These are phyloP conservation scores for Drosophila oshimai DNA, from an alignment of 1,140 invertebrate species.

Conservation along the genomic window DNA sequence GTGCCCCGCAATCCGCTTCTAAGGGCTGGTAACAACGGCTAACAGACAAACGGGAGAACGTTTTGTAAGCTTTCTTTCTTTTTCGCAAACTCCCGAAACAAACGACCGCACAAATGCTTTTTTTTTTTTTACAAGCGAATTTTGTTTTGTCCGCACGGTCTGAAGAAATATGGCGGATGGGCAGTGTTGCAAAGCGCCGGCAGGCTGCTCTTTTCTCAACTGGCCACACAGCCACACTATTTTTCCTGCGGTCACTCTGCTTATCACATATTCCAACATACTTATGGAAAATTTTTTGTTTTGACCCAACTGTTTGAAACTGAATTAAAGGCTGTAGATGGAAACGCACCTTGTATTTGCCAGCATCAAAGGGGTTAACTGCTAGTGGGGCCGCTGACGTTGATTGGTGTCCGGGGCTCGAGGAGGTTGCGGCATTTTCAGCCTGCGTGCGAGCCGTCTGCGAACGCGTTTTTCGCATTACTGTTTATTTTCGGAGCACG, in stretches of 20 bases:
- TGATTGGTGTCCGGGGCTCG: constrained; percentile 43
- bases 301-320: not conserved
- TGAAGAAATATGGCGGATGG: constrained; percentile 74
- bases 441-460: constrained; percentile 78
- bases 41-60: not conserved
- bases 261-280: constrained; percentile 49
- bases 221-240: constrained; percentile 5
- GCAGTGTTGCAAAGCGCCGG: constrained; percentile 46
- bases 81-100: constrained; percentile 23
- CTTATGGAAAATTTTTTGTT: constrained; percentile 22
- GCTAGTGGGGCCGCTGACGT: constrained; percentile 38
- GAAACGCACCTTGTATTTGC: constrained; percentile 55
- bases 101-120: constrained; percentile 40
- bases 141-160: constrained; percentile 69
- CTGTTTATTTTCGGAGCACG: constrained; percentile 49
- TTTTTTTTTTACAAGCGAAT: constrained; percentile 58
- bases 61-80: not conserved
- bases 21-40: not conserved
- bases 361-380: constrained; percentile 57
- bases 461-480: constrained; percentile 81
- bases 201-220: no score
- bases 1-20: constrained; percentile 19
- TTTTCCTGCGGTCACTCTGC: constrained; percentile 52
- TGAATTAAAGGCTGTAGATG: constrained; percentile 31
- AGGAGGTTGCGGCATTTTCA: constrained; percentile 73